A percentile compares a stretch with the other conserved stretches of the same genome.
Evolutionary conservation across 2,797 vertebrate genomes (phyloP).

Genomic region (Choloepus didactylus): DNA sequence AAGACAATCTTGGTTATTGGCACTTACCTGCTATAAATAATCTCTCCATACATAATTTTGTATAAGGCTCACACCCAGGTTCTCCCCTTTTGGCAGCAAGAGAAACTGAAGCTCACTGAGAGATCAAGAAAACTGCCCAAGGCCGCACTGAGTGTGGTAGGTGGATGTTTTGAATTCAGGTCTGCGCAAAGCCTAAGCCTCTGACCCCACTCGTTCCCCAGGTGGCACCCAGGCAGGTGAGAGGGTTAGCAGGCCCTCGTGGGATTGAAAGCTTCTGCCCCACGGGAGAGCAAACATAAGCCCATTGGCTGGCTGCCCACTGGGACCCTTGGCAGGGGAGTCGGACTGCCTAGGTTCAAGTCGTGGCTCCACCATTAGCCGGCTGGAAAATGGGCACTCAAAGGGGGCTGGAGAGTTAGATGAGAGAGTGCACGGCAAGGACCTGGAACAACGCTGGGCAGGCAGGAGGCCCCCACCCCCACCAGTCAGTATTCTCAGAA

Average conservation of each 20-base stretch:
- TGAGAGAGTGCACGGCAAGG: fast-evolving
- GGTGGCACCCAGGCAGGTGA: neutral
- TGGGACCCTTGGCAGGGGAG: neutral
- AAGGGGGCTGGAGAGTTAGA: neutral
- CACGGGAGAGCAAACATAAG: fast-evolving
- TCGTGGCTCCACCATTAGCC: too few relatives aligned
- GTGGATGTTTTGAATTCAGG: neutral
- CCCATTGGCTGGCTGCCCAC: neutral
- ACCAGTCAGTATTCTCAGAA: too few relatives aligned
- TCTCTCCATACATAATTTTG: neutral
- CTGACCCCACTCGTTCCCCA: neutral
- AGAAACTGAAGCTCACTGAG: neutral
- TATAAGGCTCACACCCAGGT: neutral
- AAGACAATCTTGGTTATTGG: neutral
- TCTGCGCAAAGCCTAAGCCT: neutral
- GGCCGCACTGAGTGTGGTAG: neutral
- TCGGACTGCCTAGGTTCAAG: neutral
- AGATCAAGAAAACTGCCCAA: neutral
- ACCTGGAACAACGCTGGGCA: fast-evolving
- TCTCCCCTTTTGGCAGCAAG: neutral
- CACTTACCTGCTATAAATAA: neutral
- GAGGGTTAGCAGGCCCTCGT: neutral
- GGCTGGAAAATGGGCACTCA: neutral
- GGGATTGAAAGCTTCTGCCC: neutral
- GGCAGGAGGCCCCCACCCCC: neutral